These are phyloP conservation scores for Rachycentron canadum DNA, from an alignment of 2,797 vertebrate genomes.

Conservation along the genomic window DNA sequence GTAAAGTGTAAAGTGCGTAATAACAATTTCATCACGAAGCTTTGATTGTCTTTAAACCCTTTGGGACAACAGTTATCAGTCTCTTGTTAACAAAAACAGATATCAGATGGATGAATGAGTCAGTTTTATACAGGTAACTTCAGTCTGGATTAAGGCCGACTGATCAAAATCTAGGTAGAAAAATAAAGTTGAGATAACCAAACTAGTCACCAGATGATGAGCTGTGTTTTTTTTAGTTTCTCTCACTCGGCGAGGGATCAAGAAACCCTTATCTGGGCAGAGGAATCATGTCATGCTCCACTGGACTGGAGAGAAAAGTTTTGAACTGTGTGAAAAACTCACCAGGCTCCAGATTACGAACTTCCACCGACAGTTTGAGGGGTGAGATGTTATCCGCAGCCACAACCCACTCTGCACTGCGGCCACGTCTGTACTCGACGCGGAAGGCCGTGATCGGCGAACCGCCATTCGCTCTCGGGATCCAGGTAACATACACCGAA, in stretches of 20 bases:
- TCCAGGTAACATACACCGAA: conserved; percentile 96
- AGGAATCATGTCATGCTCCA: conserved; percentile 12
- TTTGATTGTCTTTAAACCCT: no score
- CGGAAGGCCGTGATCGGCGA: conserved; percentile 97
- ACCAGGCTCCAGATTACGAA: conserved; percentile 95
- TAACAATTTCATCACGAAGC: no score
- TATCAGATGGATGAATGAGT: not conserved
- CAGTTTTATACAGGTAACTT: not conserved
- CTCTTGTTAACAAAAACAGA: not conserved
- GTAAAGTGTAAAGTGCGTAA: no score
- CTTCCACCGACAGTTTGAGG: conserved; percentile 96
- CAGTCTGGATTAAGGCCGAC: not conserved
- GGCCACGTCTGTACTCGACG: conserved; percentile 92
- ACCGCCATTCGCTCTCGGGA: conserved; percentile 96
- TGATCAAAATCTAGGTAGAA: not conserved
- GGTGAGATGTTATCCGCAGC: conserved; percentile 95
- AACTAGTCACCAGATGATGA: conserved; percentile 1
- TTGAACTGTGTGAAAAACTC: conserved; percentile 40
- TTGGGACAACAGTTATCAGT: not conserved
- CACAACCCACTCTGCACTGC: conserved; percentile 88
- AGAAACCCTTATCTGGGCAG: not conserved
- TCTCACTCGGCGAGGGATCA: not conserved
- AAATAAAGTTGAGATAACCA: conserved; percentile 11
- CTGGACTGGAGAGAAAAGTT: not conserved
- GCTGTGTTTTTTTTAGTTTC: not conserved